Percentiles rank a stretch among this genome's conserved stretches.
Conservation (phyloP, 2,797 vertebrate genomes). For the Acanthiza pusilla region DNA sequence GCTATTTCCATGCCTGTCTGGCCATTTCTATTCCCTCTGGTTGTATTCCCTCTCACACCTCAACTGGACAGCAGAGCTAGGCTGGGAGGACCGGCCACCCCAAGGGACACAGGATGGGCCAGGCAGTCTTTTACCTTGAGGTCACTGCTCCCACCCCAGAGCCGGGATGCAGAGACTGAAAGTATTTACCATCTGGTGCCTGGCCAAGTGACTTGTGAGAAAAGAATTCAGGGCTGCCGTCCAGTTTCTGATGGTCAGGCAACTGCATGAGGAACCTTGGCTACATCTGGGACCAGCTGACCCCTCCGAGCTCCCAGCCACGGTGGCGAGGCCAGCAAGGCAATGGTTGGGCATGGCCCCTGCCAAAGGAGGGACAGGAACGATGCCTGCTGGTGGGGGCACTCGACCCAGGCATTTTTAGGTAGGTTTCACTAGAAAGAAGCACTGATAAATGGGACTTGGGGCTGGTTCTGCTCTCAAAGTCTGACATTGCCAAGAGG, state of each 20-base stretch:
- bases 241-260: slow-evolving; percentile 54
- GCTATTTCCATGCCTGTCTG: background rate
- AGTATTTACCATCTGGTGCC: slow-evolving; percentile 59
- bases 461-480: background rate
- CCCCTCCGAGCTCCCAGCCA: background rate
- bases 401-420: background rate
- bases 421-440: background rate
- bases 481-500: background rate
- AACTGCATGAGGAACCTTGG: background rate
- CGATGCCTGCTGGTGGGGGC: fast-evolving
- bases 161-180: background rate
- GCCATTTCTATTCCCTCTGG: background rate
- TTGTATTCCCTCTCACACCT: background rate
- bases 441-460: background rate
- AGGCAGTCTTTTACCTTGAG: slow-evolving; percentile 31
- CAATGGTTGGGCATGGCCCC: fast-evolving
- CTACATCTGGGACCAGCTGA: slow-evolving; percentile 11
- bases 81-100: background rate
- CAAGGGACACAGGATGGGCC: background rate
- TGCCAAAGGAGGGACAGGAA: background rate
- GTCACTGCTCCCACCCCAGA: slow-evolving; percentile 9
- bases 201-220: slow-evolving; percentile 58
- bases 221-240: slow-evolving; percentile 60
- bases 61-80: background rate
- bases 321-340: background rate